Percentiles rank a stretch among this genome's conserved stretches.
Evolutionary conservation across 2,888 invertebrate genomes (phyloP).

Genomic region (Apotomis betuletana): DNA sequence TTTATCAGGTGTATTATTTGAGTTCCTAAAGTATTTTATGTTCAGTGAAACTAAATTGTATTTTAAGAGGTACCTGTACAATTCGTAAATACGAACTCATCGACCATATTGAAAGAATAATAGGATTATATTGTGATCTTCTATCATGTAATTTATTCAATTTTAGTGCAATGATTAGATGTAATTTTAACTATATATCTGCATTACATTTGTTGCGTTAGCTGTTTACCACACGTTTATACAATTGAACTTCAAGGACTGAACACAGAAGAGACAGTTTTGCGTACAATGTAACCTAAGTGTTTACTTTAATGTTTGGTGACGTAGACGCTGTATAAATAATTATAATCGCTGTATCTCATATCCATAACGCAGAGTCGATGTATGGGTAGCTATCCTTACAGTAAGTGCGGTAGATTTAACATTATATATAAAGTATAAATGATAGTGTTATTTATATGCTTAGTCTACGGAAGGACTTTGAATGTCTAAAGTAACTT

Average conservation of each 20-base stretch:
- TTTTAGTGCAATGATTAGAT: constrained; percentile 83
- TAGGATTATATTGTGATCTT: constrained; percentile 66
- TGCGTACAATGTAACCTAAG: constrained; percentile 71
- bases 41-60: constrained; percentile 33
- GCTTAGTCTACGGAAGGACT: constrained; percentile 78
- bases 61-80: constrained; percentile 28
- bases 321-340: constrained; percentile 72
- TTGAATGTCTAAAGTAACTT: constrained; percentile 76
- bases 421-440: constrained; percentile 75
- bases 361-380: constrained; percentile 69
- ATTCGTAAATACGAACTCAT: constrained; percentile 30
- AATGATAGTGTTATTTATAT: constrained; percentile 81
- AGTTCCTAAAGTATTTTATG: constrained; percentile 56
- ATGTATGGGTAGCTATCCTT: constrained; percentile 72
- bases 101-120: constrained; percentile 40
- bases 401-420: constrained; percentile 76
- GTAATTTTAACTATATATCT: constrained; percentile 73
- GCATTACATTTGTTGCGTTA: constrained; percentile 70
- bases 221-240: constrained; percentile 70
- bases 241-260: constrained; percentile 75
- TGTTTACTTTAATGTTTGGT: constrained; percentile 63
- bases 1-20: constrained; percentile 48
- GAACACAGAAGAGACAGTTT: constrained; percentile 69
- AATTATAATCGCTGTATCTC: constrained; percentile 69
- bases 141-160: constrained; percentile 79